phyloP scores from a whole-genome alignment of 2,888 invertebrate genomes.

The Teleiodes luculella region DNA sequence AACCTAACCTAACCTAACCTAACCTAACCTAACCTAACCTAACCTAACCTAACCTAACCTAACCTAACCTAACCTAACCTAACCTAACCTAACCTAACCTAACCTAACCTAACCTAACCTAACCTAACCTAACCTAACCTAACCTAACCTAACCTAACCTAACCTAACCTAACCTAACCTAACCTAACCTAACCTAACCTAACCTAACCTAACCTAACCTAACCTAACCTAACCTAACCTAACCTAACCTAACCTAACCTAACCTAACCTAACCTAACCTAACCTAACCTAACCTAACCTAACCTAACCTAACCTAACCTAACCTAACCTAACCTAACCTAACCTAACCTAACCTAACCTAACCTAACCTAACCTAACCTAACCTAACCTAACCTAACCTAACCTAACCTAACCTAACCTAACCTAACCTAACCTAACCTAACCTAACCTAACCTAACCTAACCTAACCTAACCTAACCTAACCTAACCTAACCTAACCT shows the following conservation, averaged over 20 bases:
- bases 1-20: conserved; percentile 27
- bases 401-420: conserved; percentile 24
- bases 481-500: conserved; percentile 18
- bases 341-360: conserved; percentile 15
- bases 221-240: conserved; percentile 21
- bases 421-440: conserved; percentile 24
- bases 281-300: conserved; percentile 19
- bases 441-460: conserved; percentile 25
- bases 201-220: conserved; percentile 26
- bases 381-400: conserved; percentile 23
- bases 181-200: conserved; percentile 24
- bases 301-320: conserved; percentile 19
- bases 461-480: conserved; percentile 16
- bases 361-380: conserved; percentile 15
- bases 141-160: conserved; percentile 26
- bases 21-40: conserved; percentile 14
- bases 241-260: conserved; percentile 20
- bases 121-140: conserved; percentile 19
- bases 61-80: conserved; percentile 25
- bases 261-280: conserved; percentile 19
- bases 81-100: conserved; percentile 25
- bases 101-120: conserved; percentile 20
- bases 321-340: conserved; percentile 16
- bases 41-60: conserved; percentile 25
- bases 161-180: conserved; percentile 25